Conservation (phyloP, 2,797 vertebrate species). For the Liasis olivaceus region DNA sequence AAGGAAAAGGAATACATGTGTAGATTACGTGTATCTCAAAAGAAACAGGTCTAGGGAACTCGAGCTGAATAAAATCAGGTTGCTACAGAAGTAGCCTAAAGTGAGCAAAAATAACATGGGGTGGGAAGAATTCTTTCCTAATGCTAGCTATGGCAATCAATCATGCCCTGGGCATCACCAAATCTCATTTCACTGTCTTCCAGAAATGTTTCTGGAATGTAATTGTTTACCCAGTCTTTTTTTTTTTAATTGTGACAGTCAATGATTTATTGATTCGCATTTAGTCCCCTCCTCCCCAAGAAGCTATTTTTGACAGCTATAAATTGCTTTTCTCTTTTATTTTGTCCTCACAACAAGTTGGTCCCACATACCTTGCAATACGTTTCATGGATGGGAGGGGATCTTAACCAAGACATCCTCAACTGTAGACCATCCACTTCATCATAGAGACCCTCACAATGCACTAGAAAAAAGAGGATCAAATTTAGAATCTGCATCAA, state of each 20-base stretch:
- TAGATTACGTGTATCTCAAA: background rate
- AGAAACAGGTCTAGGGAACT: background rate
- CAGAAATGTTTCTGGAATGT: background rate
- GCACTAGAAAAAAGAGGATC: background rate
- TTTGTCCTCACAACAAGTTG: background rate
- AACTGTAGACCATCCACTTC: background rate
- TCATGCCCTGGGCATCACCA: background rate
- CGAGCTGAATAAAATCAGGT: background rate
- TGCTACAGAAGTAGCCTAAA: background rate
- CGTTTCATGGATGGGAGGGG: background rate
- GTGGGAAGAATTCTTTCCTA: background rate
- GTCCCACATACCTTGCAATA: background rate
- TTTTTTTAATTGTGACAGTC: background rate
- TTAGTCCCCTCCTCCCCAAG: background rate
- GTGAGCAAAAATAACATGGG: background rate
- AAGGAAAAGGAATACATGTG: background rate
- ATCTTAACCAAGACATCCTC: background rate
- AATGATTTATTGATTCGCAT: background rate
- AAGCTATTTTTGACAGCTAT: background rate
- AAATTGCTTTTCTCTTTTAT: background rate
- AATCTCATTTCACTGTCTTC: background rate
- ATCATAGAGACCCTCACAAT: background rate
- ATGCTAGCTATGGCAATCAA: background rate
- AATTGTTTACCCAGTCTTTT: background rate
- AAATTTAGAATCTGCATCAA: background rate